Percentiles rank a stretch among this genome's conserved stretches.
Evolutionary conservation across 2,113 vertebrate genomes (phyloP).

Genomic region (Paraplagusia blochii): DNA sequence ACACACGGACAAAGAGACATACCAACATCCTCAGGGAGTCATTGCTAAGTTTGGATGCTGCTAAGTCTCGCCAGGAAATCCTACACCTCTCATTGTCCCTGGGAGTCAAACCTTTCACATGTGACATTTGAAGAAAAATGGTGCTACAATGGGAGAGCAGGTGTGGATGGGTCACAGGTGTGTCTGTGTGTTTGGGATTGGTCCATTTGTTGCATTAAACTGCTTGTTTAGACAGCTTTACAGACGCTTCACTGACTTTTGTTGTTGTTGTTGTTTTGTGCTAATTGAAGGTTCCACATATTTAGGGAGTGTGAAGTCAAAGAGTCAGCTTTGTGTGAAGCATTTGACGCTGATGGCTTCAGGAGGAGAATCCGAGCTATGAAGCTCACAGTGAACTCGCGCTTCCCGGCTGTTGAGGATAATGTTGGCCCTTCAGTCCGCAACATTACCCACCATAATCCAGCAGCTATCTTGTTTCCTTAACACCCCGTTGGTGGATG

Average conservation of each 20-base stretch:
- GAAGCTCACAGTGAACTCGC: constrained; percentile 6
- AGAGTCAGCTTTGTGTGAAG: constrained; percentile 15
- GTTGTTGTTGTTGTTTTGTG: constrained; percentile 2
- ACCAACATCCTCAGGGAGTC: constrained; percentile 68
- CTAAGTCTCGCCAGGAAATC: constrained; percentile 76
- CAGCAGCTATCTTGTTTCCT: constrained; percentile 16
- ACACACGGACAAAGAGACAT: constrained; percentile 33
- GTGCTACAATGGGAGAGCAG: constrained; percentile 28
- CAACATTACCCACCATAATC: constrained; percentile 44
- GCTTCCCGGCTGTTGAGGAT: constrained; percentile 18
- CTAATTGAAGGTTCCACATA: constrained; percentile 28
- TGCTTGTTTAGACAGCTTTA: background rate
- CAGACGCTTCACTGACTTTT: background rate
- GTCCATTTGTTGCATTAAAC: background rate
- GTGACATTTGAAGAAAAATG: constrained; percentile 75
- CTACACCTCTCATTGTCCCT: constrained; percentile 74
- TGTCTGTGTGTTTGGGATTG: background rate
- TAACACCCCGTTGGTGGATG: constrained; percentile 13
- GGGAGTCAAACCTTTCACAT: constrained; percentile 60
- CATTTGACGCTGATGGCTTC: constrained; percentile 21
- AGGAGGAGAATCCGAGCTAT: constrained; percentile 12
- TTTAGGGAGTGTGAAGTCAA: constrained; percentile 21
- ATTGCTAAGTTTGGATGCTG: constrained; percentile 76
- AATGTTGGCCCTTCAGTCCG: constrained; percentile 12
- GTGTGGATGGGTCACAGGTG: constrained; percentile 8